phyloP scores from a whole-genome alignment of 2,888 invertebrate genomes.

The Pristionchus arcanus region DNA sequence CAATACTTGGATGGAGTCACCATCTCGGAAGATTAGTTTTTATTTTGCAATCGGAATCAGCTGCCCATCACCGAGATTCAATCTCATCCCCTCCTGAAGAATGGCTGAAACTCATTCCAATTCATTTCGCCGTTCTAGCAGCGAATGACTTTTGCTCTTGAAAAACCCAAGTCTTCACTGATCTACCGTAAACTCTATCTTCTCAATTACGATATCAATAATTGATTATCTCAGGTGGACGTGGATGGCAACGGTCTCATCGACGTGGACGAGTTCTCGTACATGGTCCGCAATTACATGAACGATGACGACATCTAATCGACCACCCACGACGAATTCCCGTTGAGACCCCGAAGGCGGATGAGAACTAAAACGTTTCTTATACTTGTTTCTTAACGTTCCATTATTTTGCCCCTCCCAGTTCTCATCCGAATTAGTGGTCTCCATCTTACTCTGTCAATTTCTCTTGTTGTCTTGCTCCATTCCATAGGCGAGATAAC shows the following conservation, averaged over 20 bases:
- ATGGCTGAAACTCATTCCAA: background rate
- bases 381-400: too few relatives aligned
- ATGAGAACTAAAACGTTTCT: background rate
- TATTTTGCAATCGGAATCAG: too few relatives aligned
- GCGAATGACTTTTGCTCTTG: too few relatives aligned
- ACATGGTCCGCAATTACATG: constrained; percentile 77
- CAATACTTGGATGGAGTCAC: too few relatives aligned
- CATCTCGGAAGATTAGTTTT: too few relatives aligned
- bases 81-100: background rate
- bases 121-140: background rate
- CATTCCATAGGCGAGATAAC: background rate
- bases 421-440: background rate
- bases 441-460: background rate
- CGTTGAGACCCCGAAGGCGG: background rate
- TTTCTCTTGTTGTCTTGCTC: background rate
- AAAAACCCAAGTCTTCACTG: too few relatives aligned
- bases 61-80: background rate
- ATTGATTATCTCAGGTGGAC: constrained; percentile 64
- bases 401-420: too few relatives aligned
- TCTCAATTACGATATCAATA: background rate
- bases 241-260: constrained; percentile 78
- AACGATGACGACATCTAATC: constrained; percentile 75
- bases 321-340: background rate
- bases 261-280: constrained; percentile 78
- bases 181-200: too few relatives aligned